A percentile compares a stretch with the other conserved stretches of the same genome.
These are phyloP conservation scores for Cynodonichthys magdalenae DNA, from an alignment of 2,797 vertebrate genomes.

Conservation along the genomic window DNA sequence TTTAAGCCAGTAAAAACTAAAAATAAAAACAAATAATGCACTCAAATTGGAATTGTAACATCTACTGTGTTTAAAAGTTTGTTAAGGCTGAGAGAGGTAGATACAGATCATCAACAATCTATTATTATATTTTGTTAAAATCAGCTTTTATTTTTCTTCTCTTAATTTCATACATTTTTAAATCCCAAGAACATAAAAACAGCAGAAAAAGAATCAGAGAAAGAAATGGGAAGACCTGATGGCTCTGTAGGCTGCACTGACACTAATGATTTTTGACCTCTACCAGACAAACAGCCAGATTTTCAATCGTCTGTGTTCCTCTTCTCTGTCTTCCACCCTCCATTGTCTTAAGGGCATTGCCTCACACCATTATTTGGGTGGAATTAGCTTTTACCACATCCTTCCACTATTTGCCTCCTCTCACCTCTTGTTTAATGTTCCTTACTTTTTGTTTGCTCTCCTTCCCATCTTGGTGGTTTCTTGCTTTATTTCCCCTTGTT, in stretches of 20 bases:
- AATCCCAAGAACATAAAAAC: conserved; percentile 3
- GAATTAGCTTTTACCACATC: conserved; percentile 62
- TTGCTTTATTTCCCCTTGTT: background rate
- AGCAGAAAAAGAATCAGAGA: background rate
- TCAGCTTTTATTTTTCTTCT: conserved; percentile 26
- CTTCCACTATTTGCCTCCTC: conserved; percentile 34
- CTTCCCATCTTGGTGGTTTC: background rate
- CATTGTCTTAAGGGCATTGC: conserved; percentile 48
- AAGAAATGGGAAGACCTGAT: conserved; percentile 17
- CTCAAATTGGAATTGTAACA: conserved; percentile 43
- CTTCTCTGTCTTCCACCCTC: conserved; percentile 31
- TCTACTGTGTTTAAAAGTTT: conserved; percentile 25
- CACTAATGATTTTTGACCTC: conserved; percentile 71
- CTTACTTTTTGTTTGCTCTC: conserved; percentile 9
- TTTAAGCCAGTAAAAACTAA: conserved; percentile 41
- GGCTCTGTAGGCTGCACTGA: conserved; percentile 41
- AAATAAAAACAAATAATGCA: conserved; percentile 40
- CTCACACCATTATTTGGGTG: conserved; percentile 58
- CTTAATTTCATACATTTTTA: conserved; percentile 19
- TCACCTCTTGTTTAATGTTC: conserved; percentile 39
- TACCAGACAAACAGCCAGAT: conserved; percentile 58
- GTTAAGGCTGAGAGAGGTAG: conserved; percentile 17
- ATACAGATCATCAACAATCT: conserved; percentile 26
- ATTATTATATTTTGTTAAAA: conserved; percentile 18
- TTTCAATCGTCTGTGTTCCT: conserved; percentile 54